Evolutionary conservation across 2,797 vertebrate species (phyloP).

Genomic region (Lepus oiostolus): DNA sequence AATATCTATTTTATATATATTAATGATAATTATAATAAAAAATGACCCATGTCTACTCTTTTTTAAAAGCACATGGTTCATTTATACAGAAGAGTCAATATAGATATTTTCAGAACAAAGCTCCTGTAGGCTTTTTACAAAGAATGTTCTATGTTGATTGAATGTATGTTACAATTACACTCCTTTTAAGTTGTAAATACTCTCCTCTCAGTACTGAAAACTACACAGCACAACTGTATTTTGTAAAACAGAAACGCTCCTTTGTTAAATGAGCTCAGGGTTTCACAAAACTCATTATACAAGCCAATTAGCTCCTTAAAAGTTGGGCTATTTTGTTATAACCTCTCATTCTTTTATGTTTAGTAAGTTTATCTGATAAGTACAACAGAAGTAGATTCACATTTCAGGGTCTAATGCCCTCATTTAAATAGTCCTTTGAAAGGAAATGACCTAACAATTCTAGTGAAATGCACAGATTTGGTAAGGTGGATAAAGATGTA

Average conservation of each 20-base stretch:
- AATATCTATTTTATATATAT: background rate
- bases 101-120: background rate
- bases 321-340: background rate
- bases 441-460: constrained; percentile 50
- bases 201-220: background rate
- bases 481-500: background rate
- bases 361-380: constrained; percentile 57
- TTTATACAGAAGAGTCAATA: background rate
- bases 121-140: background rate
- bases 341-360: constrained; percentile 33
- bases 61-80: background rate
- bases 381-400: constrained; percentile 51
- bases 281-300: background rate
- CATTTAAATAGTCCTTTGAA: constrained; percentile 56
- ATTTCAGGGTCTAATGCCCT: constrained; percentile 44
- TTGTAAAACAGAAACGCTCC: background rate
- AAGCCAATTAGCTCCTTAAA: constrained; percentile 32
- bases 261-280: constrained; percentile 21
- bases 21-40: constrained; percentile 4
- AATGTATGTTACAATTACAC: background rate
- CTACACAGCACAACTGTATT: background rate
- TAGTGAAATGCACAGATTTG: constrained; percentile 44
- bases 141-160: background rate
- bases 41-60: constrained; percentile 40
- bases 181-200: constrained; percentile 26